Conservation (phyloP, 2,113 vertebrate species). For the Thinocorus orbignyianus region DNA sequence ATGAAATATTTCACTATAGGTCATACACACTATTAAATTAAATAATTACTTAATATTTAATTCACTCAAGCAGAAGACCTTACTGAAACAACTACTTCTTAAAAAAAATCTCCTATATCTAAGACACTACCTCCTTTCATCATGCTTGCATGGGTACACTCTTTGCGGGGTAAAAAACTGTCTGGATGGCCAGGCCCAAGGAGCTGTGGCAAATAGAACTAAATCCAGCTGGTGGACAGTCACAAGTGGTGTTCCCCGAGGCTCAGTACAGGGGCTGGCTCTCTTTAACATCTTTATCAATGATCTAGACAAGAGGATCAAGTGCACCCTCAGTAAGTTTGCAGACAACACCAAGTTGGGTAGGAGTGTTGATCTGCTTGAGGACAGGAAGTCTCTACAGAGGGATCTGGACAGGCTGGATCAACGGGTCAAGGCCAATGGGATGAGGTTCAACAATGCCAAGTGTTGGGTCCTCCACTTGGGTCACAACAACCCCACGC, state of each 20-base stretch:
- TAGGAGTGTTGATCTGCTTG: fast-evolving
- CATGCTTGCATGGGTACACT: background rate
- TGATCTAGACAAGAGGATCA: fast-evolving
- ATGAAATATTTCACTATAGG: background rate
- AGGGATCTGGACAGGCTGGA: background rate
- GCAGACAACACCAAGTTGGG: background rate
- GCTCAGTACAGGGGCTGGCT: background rate
- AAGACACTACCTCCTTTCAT: background rate
- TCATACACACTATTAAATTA: background rate
- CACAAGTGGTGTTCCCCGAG: background rate
- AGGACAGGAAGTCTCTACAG: background rate
- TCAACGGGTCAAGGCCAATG: fast-evolving
- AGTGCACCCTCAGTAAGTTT: background rate
- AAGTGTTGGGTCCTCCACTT: background rate
- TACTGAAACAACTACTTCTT: background rate
- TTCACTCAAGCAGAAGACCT: background rate
- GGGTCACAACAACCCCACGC: background rate
- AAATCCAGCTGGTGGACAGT: fast-evolving
- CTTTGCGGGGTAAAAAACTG: background rate
- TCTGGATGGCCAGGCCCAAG: background rate
- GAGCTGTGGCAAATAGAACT: background rate
- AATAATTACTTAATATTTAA: background rate
- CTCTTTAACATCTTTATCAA: background rate
- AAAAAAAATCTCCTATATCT: background rate
- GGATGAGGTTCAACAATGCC: background rate